A percentile compares a stretch with the other conserved stretches of the same genome.
Evolutionary conservation across 1,140 invertebrate genomes (phyloP).

Genomic region (Musca vetustissima): DNA sequence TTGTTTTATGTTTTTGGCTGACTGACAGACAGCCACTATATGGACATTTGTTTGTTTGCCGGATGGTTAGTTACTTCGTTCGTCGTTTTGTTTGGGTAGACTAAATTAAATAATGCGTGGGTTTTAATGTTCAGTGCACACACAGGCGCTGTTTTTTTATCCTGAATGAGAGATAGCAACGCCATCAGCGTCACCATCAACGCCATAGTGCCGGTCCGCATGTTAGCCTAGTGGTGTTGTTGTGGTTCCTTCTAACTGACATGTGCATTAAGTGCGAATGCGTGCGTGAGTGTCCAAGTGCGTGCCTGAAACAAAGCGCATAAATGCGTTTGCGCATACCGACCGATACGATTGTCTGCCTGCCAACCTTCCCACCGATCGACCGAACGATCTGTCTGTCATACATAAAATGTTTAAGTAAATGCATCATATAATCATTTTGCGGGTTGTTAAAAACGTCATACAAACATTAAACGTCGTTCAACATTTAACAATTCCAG

Average conservation of each 20-base stretch:
- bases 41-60: too few species aligned
- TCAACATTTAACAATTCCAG: neutral
- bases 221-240: neutral
- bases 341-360: too few species aligned
- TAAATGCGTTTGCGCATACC: too few species aligned
- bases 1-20: neutral
- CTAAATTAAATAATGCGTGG: constrained; percentile 24
- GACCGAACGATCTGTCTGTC: neutral
- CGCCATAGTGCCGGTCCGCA: neutral
- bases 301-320: too few species aligned
- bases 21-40: neutral
- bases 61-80: too few species aligned
- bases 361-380: too few species aligned
- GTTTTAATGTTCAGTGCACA: neutral
- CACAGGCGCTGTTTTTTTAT: too few species aligned
- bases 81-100: constrained; percentile 5
- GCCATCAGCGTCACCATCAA: constrained; percentile 1
- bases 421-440: constrained; percentile 21
- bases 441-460: constrained; percentile 10
- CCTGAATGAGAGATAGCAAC: too few species aligned
- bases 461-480: neutral
- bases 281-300: too few species aligned
- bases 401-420: constrained; percentile 23
- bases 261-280: constrained; percentile 13
- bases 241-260: neutral